These are phyloP conservation scores for Pseudococcus viburni DNA, from an alignment of 2,888 invertebrate species.

Conservation along the genomic window DNA sequence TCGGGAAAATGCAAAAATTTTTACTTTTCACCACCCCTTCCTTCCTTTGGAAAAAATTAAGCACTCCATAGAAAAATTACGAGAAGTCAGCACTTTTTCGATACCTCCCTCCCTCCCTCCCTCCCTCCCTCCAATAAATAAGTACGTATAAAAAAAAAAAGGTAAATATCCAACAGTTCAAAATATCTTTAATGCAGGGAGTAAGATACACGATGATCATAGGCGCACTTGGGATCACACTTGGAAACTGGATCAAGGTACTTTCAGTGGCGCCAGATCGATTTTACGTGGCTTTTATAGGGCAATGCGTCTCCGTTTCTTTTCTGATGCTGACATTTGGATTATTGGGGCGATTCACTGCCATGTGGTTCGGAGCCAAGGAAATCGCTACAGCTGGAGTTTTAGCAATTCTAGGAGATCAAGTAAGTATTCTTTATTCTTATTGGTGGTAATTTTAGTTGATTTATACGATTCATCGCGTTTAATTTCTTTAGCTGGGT, in stretches of 20 bases:
- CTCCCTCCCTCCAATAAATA: no score
- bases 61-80: no score
- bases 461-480: background rate
- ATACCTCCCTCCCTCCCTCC: no score
- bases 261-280: constrained; percentile 86
- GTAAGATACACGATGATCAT: constrained; percentile 85
- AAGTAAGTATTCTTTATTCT: constrained; percentile 77
- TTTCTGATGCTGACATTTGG: constrained; percentile 95
- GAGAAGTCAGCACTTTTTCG: no score
- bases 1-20: no score
- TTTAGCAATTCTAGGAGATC: constrained; percentile 98
- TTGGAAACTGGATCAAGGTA: constrained; percentile 93
- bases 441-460: background rate
- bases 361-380: constrained; percentile 97
- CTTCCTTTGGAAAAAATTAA: no score
- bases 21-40: no score
- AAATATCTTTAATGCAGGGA: constrained; percentile 76
- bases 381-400: constrained; percentile 98
- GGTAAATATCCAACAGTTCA: no score
- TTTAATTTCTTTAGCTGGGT: constrained; percentile 62
- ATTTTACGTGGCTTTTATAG: constrained; percentile 90
- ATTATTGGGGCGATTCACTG: constrained; percentile 92
- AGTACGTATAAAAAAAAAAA: no score
- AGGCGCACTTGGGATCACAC: constrained; percentile 87
- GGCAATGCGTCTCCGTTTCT: constrained; percentile 87